Evolutionary conservation across 2,888 invertebrate species (phyloP), one percentile per base, ranked within the genome.

Genomic region (Cerastoderma edule): DNA sequence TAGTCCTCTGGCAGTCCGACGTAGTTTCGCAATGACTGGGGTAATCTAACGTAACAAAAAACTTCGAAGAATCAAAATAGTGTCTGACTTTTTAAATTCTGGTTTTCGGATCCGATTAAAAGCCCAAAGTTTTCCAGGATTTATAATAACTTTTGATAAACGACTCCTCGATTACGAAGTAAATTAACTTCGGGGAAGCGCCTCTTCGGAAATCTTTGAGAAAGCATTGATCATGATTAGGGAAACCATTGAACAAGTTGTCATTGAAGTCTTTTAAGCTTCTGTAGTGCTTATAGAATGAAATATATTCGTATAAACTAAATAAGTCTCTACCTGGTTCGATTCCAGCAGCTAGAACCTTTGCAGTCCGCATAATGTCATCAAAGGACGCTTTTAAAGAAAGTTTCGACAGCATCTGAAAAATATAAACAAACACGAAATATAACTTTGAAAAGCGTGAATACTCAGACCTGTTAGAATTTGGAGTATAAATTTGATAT

Each of bases 321-420:
- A 6, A n/a, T n/a, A 50, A 50, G 10, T 30, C 13, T 39, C 27
- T 84, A 93, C 93, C 93, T 85, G 89, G 77, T 84, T 93, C 93
- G 78, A 91, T 88, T 35, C 92, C 92, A 24, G 87, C 86, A 32
- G 89, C 88, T 13, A 93, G 85, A 70, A 93, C 90, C 56, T 88
- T 89, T 27, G 90, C 86, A 80, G 93, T 92, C 33, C 93, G 87
- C 73, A 91, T 89, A 50, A 93, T 79, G 68, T 94, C 93, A 85
- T 94, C 93, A 88, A 91, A 93, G 27, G 90, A 85, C 16, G 93
- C 93, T 33, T 92, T 90, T 16, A 93, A 75, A 16, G 93, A 91
- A 53, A 93, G 83, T 54, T 82, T 85, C n/a, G 69, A 67, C 53
- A 85, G 82, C 85, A 85, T 85, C 84, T 86, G 76, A 19, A 79